Base-by-base conservation (phyloP, 92 coral and sea anemone species). In the Siderastrea radians region DNA sequence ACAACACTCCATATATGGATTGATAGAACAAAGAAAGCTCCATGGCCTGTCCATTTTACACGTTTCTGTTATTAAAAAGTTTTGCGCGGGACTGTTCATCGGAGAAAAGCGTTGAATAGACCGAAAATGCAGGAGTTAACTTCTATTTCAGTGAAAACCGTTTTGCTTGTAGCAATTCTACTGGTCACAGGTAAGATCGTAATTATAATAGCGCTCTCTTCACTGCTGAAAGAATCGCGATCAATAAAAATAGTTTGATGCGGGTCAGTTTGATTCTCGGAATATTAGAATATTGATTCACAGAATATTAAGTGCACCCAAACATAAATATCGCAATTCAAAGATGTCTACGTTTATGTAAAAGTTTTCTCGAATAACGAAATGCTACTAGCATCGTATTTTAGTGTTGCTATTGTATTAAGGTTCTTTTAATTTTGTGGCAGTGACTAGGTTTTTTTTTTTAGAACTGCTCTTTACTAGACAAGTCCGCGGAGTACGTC, bases 61-160 rank as follows among this genome's bases (percentile, higher is more conserved):
- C 86, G 86, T 81, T 81, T 45, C 52, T 53, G 17, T 14, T 44
- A 26, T 68, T 9, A 53, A 38, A 48, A 67, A 70, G 16, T 7
- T 44, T 49, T 10, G 5, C 14, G 61, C 62, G 55, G 53, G 44
- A 52, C 47, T 2, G 43, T 52, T 44, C 44, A 59, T 45, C 53
- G 63, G 15, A 5, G 61, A 54, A 53, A 64, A 47, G 50, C 3
- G 10, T 53, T 53, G 57, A 53, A 74, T 13, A 17, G 9, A 4
- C 44, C 52, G 49, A 61, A 77, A 48, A 83, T 83, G 87, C 79
- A 50, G 17, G 79, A 83, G 17, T 9, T 83, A 7, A 72, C 87
- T 14, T 16, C 87, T 3, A 54, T 83, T 6, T 83, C 84, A 26
- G 87, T 90, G 47, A 90, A 85, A 64, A 85, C 83, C 1, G 82